phyloP scores from a whole-genome alignment of 2,888 invertebrate genomes.

The Euproctis similis region DNA sequence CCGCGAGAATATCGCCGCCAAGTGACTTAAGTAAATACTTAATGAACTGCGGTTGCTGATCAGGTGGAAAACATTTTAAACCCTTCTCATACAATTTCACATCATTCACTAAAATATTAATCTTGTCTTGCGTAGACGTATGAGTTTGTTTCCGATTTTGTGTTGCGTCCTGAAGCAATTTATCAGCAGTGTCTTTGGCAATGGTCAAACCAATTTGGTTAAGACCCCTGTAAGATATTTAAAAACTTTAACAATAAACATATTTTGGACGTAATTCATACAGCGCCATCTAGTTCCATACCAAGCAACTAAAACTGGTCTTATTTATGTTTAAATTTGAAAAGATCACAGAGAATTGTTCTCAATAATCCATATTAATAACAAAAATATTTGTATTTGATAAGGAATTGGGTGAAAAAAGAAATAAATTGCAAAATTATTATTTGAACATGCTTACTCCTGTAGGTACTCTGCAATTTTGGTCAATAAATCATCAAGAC shows the following conservation, averaged over 20 bases:
- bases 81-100: slow-evolving; percentile 89
- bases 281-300: too few relatives aligned
- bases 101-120: slow-evolving; percentile 84
- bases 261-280: too few relatives aligned
- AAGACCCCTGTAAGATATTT: slow-evolving; percentile 70
- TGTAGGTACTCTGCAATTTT: slow-evolving; percentile 82
- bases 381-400: too few relatives aligned
- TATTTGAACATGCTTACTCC: slow-evolving; percentile 55
- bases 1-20: slow-evolving; percentile 87
- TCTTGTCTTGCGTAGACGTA: slow-evolving; percentile 87
- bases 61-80: slow-evolving; percentile 77
- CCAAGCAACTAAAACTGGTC: too few relatives aligned
- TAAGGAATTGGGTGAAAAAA: too few relatives aligned
- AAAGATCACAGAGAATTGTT: too few relatives aligned
- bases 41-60: slow-evolving; percentile 80
- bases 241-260: too few relatives aligned
- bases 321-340: too few relatives aligned
- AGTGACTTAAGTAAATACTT: slow-evolving; percentile 91
- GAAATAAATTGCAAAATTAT: too few relatives aligned
- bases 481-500: slow-evolving; percentile 81
- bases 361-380: too few relatives aligned
- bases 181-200: slow-evolving; percentile 85
- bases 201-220: slow-evolving; percentile 80
- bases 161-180: slow-evolving; percentile 82
- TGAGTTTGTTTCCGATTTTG: slow-evolving; percentile 85